A percentile compares a stretch with the other conserved stretches of the same genome.
These are phyloP conservation scores for Chamaetylas fuelleborni DNA, from an alignment of 2,113 vertebrate genomes.

Conservation along the genomic window DNA sequence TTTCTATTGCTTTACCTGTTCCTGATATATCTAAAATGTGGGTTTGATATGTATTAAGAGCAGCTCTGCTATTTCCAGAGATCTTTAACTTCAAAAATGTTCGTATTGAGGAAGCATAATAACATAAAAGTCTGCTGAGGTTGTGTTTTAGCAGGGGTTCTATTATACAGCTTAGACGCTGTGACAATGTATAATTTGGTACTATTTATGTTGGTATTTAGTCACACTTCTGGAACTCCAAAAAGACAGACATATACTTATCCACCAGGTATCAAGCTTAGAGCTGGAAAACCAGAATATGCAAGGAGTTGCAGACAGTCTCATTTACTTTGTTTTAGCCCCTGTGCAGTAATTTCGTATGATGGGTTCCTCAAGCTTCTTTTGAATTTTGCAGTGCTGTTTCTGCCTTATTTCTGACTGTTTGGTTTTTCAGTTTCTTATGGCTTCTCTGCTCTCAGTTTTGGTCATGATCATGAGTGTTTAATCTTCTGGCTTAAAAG, in stretches of 20 bases:
- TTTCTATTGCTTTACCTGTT: not conserved
- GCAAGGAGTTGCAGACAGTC: not conserved
- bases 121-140: constrained; percentile 7
- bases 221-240: constrained; percentile 15
- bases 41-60: not conserved
- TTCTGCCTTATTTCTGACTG: not conserved
- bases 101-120: not conserved
- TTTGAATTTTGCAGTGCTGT: not conserved
- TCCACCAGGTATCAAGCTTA: not conserved
- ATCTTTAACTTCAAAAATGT: not conserved
- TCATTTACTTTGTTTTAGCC: not conserved
- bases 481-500: not conserved
- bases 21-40: not conserved
- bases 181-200: constrained; percentile 44
- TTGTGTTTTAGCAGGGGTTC: not conserved
- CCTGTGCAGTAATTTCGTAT: not conserved
- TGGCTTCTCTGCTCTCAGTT: not conserved
- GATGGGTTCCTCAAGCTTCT: not conserved
- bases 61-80: not conserved
- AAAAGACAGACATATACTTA: constrained; percentile 35
- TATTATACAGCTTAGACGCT: not conserved
- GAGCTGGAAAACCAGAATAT: not conserved
- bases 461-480: not conserved
- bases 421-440: not conserved
- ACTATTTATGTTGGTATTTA: constrained; percentile 50